These are phyloP conservation scores for Melanitta fusca DNA, from an alignment of 2,797 vertebrate genomes.

Conservation along the genomic window DNA sequence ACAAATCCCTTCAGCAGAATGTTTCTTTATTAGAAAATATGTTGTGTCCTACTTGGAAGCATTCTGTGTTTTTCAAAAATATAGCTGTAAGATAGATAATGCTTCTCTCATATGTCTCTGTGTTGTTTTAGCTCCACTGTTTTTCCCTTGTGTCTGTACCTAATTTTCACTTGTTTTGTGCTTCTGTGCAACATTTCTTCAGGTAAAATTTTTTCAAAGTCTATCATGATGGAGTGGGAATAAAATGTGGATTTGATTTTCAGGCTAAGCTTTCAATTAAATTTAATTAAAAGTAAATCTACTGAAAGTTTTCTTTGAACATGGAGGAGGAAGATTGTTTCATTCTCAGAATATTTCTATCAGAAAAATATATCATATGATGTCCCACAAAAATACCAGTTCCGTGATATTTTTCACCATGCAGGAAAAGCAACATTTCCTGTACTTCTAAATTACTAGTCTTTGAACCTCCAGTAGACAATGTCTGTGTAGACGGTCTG, in stretches of 20 bases:
- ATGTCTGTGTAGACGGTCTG: not conserved
- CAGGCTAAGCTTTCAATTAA: not conserved
- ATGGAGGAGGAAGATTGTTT: not conserved
- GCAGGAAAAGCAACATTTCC: not conserved
- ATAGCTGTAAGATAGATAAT: not conserved
- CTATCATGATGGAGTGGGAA: not conserved
- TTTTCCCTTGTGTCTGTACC: not conserved
- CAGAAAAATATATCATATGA: not conserved
- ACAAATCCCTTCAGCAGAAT: not conserved
- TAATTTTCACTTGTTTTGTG: not conserved
- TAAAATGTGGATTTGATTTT: not conserved
- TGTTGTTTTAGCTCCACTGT: not conserved
- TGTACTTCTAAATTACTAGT: not conserved
- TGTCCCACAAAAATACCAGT: not conserved
- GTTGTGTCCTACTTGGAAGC: not conserved
- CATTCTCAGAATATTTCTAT: not conserved
- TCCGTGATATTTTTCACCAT: not conserved
- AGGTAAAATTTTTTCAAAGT: not conserved
- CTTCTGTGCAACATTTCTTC: not conserved
- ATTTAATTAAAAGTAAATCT: not conserved
- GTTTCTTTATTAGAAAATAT: not conserved
- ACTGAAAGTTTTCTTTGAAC: not conserved
- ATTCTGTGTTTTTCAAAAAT: not conserved
- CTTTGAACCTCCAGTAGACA: not conserved
- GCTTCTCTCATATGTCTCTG: fast-evolving